These are phyloP conservation scores for roundworm (Caenorhabditis elegans) DNA, from an alignment of 1,140 invertebrate species.

Conservation along the genomic window DNA sequence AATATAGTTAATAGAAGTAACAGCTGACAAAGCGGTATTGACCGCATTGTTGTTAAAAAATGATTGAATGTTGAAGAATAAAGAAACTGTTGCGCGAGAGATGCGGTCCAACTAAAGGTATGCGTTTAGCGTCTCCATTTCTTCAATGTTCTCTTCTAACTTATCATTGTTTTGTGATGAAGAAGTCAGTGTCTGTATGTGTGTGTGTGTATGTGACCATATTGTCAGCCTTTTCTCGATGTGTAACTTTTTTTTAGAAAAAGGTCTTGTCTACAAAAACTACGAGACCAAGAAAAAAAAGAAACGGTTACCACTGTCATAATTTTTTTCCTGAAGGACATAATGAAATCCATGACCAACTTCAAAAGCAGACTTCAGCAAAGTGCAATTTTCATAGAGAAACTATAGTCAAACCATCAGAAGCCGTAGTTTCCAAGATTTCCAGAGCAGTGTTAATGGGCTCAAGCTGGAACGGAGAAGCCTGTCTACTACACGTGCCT, in stretches of 20 bases:
- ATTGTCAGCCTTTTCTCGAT: not conserved
- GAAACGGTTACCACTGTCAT: not conserved
- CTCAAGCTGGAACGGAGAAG: no score
- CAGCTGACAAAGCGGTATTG: not conserved
- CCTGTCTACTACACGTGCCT: no score
- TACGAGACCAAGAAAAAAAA: not conserved
- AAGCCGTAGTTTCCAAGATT: no score
- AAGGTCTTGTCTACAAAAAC: not conserved
- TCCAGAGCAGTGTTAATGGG: no score
- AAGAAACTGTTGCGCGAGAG: not conserved
- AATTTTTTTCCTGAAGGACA: no score
- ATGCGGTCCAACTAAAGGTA: not conserved
- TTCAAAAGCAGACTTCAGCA: no score
- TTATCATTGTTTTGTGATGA: constrained; percentile 7
- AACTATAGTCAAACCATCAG: no score
- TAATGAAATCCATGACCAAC: no score
- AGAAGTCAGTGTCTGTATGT: not conserved
- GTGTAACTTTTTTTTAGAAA: not conserved
- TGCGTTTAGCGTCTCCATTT: not conserved
- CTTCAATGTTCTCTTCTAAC: not conserved
- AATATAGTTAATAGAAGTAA: not conserved
- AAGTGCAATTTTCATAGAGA: no score
- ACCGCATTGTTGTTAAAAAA: constrained; percentile 23
- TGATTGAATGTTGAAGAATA: not conserved
- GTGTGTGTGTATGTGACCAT: not conserved